Conservation (phyloP, 2,888 invertebrate species). For the Diaprepes abbreviatus region DNA sequence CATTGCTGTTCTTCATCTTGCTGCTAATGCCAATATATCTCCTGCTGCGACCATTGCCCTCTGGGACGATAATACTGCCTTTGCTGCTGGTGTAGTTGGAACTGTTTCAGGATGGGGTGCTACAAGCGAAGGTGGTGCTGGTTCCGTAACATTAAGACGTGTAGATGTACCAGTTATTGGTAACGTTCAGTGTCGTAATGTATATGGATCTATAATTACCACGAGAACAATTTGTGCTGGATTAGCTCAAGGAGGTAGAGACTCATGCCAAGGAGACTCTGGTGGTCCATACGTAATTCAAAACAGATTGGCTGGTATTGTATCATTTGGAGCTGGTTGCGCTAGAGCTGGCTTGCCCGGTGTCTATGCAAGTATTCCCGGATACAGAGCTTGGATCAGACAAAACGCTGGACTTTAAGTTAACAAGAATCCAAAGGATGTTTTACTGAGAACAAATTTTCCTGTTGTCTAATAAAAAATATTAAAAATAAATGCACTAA, state of each 20-base stretch:
- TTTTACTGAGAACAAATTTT: too few relatives aligned
- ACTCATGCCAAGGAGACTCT: constrained; percentile 56
- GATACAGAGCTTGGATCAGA: constrained; percentile 47
- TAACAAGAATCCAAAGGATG: too few relatives aligned
- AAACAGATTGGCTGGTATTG: constrained; percentile 52
- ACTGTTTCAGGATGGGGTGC: constrained; percentile 44
- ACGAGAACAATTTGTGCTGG: constrained; percentile 73
- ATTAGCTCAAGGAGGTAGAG: constrained; percentile 70
- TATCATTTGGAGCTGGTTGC: constrained; percentile 56
- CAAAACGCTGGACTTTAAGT: constrained; percentile 30
- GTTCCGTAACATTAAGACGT: constrained; percentile 11
- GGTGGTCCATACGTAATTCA: constrained; percentile 54
- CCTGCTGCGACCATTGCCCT: constrained; percentile 15
- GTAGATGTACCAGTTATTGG: constrained; percentile 45
- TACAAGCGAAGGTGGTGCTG: constrained; percentile 29
- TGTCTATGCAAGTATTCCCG: constrained; percentile 54
- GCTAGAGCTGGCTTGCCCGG: constrained; percentile 54
- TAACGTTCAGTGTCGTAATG: constrained; percentile 26
- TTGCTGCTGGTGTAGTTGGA: constrained; percentile 21
- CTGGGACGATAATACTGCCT: constrained; percentile 7
- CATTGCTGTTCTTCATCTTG: constrained; percentile 37
- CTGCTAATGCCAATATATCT: constrained; percentile 23
- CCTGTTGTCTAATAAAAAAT: too few relatives aligned
- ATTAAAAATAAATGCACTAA: too few relatives aligned
- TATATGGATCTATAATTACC: constrained; percentile 41